Evolutionary conservation across 2,888 invertebrate species (phyloP), one percentile per base, ranked within the genome.

Genomic region (Odontothrips loti): DNA sequence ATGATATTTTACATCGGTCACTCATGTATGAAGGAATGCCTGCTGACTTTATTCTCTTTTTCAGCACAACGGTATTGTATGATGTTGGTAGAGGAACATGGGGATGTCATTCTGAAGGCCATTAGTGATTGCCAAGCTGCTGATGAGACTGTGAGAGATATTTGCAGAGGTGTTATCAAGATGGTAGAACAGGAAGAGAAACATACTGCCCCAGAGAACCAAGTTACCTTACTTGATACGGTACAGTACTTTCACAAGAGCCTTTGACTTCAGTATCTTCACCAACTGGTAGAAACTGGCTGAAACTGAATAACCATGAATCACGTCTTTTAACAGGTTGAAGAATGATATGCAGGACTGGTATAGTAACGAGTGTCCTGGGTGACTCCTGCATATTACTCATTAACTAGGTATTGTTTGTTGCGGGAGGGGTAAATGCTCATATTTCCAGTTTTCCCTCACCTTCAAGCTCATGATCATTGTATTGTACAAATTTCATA

Each of bases 21-120:
- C 27, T 15, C 48, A 27, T 23, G 3, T 43, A 27, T 20, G n/a
- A n/a, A 58, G n/a, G 58, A 6, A 15, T 17, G 17, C 27, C 48
- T 75, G 17, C 20, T 81, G 48, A 79, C 78, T 27, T 43, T 43
- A 58, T 81, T 80, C 34, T 82, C 81, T 81, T 83, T 84, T 88
- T 88, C 82, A 93, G 92, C 91, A 10, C 90, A 90, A 85, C 89
- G 92, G 47, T 93, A 93, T 85, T 92, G 92, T 85, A 89, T 89
- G 78, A 92, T 93, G 92, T 86, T 93, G 82, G 87, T 89, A 80
- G 89, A 90, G 82, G 92, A 92, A 85, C 89, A 90, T 43, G 92
- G 92, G 6, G 88, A 89, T 51, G 86, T 87, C n/a, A 88, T 91
- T 81, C 86, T 93, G 78, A 86, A 86, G 81, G 85, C 84, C 80